Percentiles rank a stretch among this genome's conserved stretches.
phyloP scores from a whole-genome alignment of 1,140 invertebrate genomes.

The Gerris buenoi region DNA sequence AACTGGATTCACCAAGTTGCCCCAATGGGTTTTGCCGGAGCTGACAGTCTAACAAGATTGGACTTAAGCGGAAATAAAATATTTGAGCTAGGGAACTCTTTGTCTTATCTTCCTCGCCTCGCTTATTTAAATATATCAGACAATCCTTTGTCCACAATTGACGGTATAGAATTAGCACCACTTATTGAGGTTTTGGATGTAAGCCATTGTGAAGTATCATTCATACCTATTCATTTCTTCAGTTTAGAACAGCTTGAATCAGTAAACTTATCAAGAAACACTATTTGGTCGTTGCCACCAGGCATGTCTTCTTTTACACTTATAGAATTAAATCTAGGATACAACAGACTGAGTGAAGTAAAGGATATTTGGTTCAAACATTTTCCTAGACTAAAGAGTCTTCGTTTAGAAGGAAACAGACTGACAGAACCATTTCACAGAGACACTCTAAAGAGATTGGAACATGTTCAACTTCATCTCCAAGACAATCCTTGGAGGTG shows the following conservation, averaged over 20 bases:
- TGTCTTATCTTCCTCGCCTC: not conserved
- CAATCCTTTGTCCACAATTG: not conserved
- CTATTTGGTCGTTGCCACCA: not conserved
- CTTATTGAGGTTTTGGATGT: not conserved
- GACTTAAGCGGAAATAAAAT: not conserved
- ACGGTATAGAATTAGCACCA: not conserved
- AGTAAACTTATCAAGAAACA: not conserved
- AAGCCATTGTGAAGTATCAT: not conserved
- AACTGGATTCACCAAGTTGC: not conserved
- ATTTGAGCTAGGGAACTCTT: not conserved
- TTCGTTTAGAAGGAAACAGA: not conserved
- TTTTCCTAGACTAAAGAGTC: not conserved
- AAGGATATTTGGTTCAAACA: not conserved
- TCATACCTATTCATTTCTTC: not conserved
- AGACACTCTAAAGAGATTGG: not conserved
- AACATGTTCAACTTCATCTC: not conserved
- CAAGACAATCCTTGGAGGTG: not conserved
- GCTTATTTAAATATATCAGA: not conserved
- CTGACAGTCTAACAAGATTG: not conserved
- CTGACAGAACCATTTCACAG: not conserved
- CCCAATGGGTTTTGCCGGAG: not conserved
- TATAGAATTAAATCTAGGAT: not conserved
- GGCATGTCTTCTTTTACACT: not conserved
- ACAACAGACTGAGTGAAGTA: not conserved
- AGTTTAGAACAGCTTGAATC: not conserved